phyloP scores from a whole-genome alignment of 1,140 invertebrate species.

The Brachionus manjavacas region DNA sequence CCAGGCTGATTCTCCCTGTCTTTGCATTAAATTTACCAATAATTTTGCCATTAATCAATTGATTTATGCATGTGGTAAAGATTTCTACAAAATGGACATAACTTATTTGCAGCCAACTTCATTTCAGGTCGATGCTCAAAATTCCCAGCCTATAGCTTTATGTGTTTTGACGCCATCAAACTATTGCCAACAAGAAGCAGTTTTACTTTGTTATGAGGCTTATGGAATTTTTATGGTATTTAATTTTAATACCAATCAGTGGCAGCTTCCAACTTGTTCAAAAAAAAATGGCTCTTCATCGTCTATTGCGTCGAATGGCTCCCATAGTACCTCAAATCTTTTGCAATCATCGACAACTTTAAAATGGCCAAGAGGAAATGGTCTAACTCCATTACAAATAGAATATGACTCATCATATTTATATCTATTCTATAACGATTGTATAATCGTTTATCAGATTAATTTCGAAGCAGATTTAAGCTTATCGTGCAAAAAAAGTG shows the following conservation, averaged over 20 bases:
- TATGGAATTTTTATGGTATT: slow-evolving; percentile 32
- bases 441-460: slow-evolving; percentile 20
- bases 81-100: slow-evolving; percentile 35
- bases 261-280: neutral
- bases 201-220: slow-evolving; percentile 23
- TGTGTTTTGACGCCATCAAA: slow-evolving; percentile 34
- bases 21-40: slow-evolving; percentile 30
- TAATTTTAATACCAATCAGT: slow-evolving; percentile 33
- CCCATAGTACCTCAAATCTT: neutral
- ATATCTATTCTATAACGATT: slow-evolving; percentile 37
- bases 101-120: neutral
- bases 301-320: neutral
- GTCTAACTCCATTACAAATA: slow-evolving; percentile 34
- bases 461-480: slow-evolving; percentile 15
- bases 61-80: slow-evolving; percentile 35
- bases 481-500: neutral
- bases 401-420: slow-evolving; percentile 40
- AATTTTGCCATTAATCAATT: slow-evolving; percentile 36
- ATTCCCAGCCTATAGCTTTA: neutral
- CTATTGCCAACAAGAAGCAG: slow-evolving; percentile 15
- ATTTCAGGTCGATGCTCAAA: slow-evolving; percentile 8
- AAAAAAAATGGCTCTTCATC: slow-evolving; percentile 30
- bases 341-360: neutral
- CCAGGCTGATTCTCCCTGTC: slow-evolving; percentile 17
- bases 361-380: slow-evolving; percentile 40